phyloP scores from a whole-genome alignment of 1,140 invertebrate species.

The Calliopsis andreniformis region DNA sequence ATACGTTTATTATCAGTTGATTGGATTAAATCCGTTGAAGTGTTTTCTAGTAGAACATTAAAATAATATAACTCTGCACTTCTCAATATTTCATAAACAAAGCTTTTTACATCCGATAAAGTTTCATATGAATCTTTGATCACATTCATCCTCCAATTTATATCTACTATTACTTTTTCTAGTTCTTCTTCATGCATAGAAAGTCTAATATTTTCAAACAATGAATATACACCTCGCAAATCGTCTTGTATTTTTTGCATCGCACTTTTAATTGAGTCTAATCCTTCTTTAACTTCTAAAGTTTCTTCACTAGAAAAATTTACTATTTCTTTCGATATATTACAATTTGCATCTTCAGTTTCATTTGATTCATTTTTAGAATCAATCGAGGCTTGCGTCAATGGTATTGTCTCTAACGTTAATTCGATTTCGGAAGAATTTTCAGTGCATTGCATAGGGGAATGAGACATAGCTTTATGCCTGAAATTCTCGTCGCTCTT shows the following conservation, averaged over 20 bases:
- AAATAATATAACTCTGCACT: slow-evolving; percentile 73
- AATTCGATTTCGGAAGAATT: not conserved
- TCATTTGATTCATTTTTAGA: not conserved
- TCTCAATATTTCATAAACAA: slow-evolving; percentile 71
- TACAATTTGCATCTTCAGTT: slow-evolving; percentile 18
- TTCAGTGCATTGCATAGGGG: not conserved
- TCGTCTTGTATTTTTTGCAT: slow-evolving; percentile 67
- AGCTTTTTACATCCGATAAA: slow-evolving; percentile 64
- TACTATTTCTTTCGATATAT: not conserved
- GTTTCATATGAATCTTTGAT: slow-evolving; percentile 67
- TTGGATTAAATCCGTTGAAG: slow-evolving; percentile 60
- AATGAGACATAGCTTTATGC: not conserved
- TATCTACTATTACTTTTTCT: slow-evolving; percentile 64
- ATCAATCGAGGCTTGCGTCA: not conserved
- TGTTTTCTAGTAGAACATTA: slow-evolving; percentile 70
- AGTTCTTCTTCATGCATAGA: slow-evolving; percentile 60
- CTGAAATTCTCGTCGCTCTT: slow-evolving; percentile 20
- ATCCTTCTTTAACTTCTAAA: not conserved
- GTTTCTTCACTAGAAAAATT: not conserved
- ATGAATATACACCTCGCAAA: slow-evolving; percentile 65
- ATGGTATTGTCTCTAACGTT: not conserved
- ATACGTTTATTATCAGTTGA: slow-evolving; percentile 56
- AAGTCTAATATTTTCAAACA: slow-evolving; percentile 66
- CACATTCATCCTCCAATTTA: slow-evolving; percentile 63
- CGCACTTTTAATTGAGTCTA: slow-evolving; percentile 37